Base-by-base conservation (phyloP, 2,113 vertebrate species). In the Heterotis niloticus region DNA sequence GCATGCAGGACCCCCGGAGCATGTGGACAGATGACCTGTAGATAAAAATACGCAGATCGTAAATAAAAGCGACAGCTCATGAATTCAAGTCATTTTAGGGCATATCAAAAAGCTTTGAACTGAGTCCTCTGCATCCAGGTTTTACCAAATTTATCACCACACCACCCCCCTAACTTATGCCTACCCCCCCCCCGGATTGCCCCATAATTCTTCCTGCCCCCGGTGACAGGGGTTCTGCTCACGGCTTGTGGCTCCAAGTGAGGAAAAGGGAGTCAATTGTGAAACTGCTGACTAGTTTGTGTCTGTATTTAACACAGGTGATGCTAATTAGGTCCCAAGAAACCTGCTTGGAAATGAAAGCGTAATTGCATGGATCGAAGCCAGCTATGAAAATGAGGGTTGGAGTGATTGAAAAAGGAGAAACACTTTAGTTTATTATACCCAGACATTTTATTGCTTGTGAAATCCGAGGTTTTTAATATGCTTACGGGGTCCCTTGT, bases 291-390 rank as follows among this genome's bases (percentile, higher is more conserved):
- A 95, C 95, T 96, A 94, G 94, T 94, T 94, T 93, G 92, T 92
- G 92, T 91, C 92, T 91, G 91, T 95, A 94, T 95, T 95, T 96
- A 96, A 96, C 94, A 92, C 94, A 95, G 94, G 94, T 95, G 93
- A 95, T 94, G 94, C 92, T 96, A 95, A 96, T 95, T 94, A 94
- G 93, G 91, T 94, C 94, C 94, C 93, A 91, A 90, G 94, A 94
- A 95, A 91, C 92, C 84, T 89, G 84, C 92, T 78, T 80, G 56
- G 34, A 67, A 78, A 83, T 81, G 51, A 18, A 23, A 60, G 10
- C 1, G n/a, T 75, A 60, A 65, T 65, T 76, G 71, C 78, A 76
- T 29, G 64, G 60, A 70, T 70, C 7, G 12, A 70, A 34, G 56
- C 24, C 57, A 77, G 80, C 70, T 20, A 69, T 78, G 77, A 78